Conservation (phyloP, 2,888 invertebrate species). For the Prosapia bicincta region DNA sequence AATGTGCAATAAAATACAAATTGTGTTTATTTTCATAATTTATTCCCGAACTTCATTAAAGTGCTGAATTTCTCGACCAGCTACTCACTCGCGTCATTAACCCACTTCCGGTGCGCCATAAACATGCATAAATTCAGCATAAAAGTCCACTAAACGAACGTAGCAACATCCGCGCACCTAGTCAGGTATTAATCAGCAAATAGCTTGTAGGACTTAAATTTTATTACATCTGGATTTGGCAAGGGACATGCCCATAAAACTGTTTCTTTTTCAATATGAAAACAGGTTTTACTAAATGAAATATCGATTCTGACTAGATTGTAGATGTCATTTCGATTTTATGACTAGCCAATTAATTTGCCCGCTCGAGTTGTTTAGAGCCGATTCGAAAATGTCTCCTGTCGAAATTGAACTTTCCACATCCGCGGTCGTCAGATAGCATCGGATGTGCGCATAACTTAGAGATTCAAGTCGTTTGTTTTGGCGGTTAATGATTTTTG, state of each 20-base stretch:
- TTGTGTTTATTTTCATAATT: too few relatives aligned
- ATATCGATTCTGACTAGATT: background rate
- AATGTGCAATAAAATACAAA: too few relatives aligned
- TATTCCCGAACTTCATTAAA: too few relatives aligned
- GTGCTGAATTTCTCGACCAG: too few relatives aligned
- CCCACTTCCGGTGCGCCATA: background rate
- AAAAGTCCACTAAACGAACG: background rate
- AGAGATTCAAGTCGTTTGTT: too few relatives aligned
- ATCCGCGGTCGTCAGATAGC: background rate
- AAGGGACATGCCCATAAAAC: background rate
- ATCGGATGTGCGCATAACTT: background rate
- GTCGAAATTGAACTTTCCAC: background rate
- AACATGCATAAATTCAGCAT: background rate
- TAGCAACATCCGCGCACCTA: background rate
- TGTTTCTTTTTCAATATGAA: background rate
- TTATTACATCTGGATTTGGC: conserved; percentile 2
- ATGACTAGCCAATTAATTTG: conserved; percentile 2
- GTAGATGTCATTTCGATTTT: background rate
- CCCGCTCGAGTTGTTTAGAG: background rate
- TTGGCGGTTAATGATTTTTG: too few relatives aligned
- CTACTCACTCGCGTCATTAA: too few relatives aligned
- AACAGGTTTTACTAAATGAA: background rate
- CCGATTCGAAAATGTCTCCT: background rate
- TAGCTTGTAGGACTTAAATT: background rate
- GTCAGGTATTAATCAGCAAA: background rate